Base-by-base conservation (phyloP, 2,888 invertebrate species). In the Coecobrya sp. region DNA sequence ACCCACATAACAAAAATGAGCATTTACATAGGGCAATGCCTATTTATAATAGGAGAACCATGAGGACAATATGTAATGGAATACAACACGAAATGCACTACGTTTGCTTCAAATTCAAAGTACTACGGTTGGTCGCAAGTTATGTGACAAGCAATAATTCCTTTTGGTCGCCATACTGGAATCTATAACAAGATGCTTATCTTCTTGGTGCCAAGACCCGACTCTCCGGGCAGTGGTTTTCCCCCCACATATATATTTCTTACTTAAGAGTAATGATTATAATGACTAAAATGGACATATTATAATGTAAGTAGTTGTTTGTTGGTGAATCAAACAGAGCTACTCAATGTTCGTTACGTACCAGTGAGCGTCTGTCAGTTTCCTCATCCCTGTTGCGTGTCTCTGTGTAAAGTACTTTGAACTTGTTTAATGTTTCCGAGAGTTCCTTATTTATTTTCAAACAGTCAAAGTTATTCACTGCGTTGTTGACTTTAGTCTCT, bases 361-460 rank as follows among this genome's bases (percentile, higher is more conserved):
- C 65, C 2, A 70, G 70, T 70, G 70, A 70, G 36, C 7, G 42
- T 42, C 70, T 42, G 70, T 70, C 70, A 70, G 19, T 42, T 42
- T 42, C 70, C 11, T 70, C 70, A 42, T 36, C 19, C 42, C 42
- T 42, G 70, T 70, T 36, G n/a, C 42, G 36, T 42, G 42, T 70
- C 42, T 16, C 42, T 70, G 70, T 70, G 70, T 65, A 70, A 70
- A 70, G 42, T 42, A 36, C 42, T 70, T 70, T 70, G 70, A 70
- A 70, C 30, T 70, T 19, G 0, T 19, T 42, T 19, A 70, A 27
- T 65, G 65, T 27, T 65, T 8, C 62, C 11, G 7, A 10, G 7
- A 70, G 19, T 30, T 30, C 30, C 19, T 65, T 65, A 27, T 30
- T 65, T 11, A 3, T 13, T 65, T 65, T 65, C 5, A 16, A 13